Base-by-base conservation (phyloP, 2,888 invertebrate genomes). In the Mantis religiosa region DNA sequence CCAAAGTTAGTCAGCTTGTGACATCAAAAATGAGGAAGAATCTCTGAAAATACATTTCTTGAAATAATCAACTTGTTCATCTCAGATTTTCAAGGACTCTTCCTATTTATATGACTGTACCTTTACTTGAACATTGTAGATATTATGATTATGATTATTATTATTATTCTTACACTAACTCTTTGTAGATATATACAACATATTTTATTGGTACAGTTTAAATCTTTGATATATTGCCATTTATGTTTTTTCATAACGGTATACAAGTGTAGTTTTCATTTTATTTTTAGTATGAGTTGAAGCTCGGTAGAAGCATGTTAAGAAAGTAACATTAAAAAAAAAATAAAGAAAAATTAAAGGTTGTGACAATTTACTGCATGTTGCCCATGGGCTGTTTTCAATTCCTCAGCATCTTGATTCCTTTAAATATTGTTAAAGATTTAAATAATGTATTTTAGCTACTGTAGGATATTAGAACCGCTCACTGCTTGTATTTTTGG, bases 121-220 rank as follows among this genome's bases (percentile, higher is more conserved):
- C 81, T 86, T 82, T 87, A 87, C 82, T 87, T 87, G 47, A 87
- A 34, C 28, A 87, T 82, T 87, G 87, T 82, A 87, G 87, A 87
- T 87, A 87, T 82, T 25, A 82, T 71, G 54, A 71, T 71, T 71
- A 71, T 71, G 54, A 71, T 86, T 81, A 87, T 87, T 84, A 87
- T 87, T 84, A 84, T 85, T 85, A 87, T 71, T 82, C 82, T 87
- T 87, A 87, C 87, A 87, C 82, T n/a, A 82, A 82, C 30, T 87
- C 87, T 87, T 81, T 87, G 82, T 87, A 87, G 87, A 82, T 87
- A 82, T n/a, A 34, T 87, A 82, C 81, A 87, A 30, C n/a, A 47
- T 41, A 25, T 84, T 71, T 71, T 41, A 84, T 82, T 82, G 41
- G 34, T 82, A 15, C 82, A 87, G 82, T 87, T 87, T 87, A 87